Evolutionary conservation across 2,113 vertebrate species (phyloP), one percentile per base, ranked within the genome.

Genomic region (Rhizomys pruinosus): DNA sequence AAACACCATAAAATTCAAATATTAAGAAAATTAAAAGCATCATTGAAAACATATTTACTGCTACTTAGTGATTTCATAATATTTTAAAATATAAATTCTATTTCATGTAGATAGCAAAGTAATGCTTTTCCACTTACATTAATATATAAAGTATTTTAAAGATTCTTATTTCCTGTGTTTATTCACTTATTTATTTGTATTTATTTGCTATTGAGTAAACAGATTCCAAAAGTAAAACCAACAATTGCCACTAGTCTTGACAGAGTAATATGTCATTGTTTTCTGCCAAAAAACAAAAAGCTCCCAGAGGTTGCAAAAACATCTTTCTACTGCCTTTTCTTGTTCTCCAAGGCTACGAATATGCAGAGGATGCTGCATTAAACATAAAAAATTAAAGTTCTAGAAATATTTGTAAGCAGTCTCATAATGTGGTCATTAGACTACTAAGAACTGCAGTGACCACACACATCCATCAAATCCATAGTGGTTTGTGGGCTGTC

Each of bases 391-490:
- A 20, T 59, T 74, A 29, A 37, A 15, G 47, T 85, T 96, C 92
- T 94, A 84, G 34, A 81, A 90, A 47, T 97, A 71, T 59, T 96
- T 96, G 61, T 73, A 89, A 74, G 73, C 93, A 91, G 82, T 88
- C 77, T 61, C 73, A n/a, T 25, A 96, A 73, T 95, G 84, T 8
- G 86, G 27, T 95, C 90, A 87, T 44, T 94, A 69, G 61, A 71
- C 89, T 95, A 71, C 69, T 39, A 96, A 96, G 93, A 95, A 34
- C 78, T 93, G 12, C 27, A 10, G 42, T 71, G 77, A 97, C 76
- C 93, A 79, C 87, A 95, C 47, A 8, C 2, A 97, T 92, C 47
- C 97, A 97, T 94, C 34, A 93, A 95, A 94, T 29, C 0, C 13
- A 76, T 39, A 4, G 52, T 72, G 87, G 82, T 57, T 77, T 96